Evolutionary conservation across 2,888 invertebrate genomes (phyloP).

Genomic region (Cremastobaeus sp.): DNA sequence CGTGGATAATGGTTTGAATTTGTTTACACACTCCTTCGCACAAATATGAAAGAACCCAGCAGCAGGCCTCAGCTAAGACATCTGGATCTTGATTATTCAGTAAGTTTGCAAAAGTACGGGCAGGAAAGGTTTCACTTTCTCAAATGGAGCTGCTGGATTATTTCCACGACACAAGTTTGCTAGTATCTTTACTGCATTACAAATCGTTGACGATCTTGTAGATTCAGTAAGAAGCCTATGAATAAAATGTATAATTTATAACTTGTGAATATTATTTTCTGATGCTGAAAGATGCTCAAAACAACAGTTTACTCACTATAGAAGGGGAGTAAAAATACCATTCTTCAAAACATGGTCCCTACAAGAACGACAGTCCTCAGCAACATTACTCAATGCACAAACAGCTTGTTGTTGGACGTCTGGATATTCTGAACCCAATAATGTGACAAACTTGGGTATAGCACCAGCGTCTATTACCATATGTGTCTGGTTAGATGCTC

Average conservation of each 20-base stretch:
- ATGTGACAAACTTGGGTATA: conserved; percentile 91
- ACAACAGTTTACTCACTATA: conserved; percentile 91
- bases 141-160: conserved; percentile 95
- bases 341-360: conserved; percentile 93
- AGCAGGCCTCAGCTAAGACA: no score
- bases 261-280: neutral
- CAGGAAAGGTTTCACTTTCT: no score
- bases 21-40: no score
- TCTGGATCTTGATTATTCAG: no score
- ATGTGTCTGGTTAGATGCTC: conserved; percentile 95
- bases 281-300: no score
- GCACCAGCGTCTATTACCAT: conserved; percentile 97
- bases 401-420: conserved; percentile 98
- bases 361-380: conserved; percentile 95
- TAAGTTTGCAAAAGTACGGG: no score
- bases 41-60: no score
- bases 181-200: conserved; percentile 98
- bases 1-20: no score
- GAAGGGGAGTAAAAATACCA: conserved; percentile 90
- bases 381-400: conserved; percentile 98
- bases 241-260: no score
- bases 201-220: conserved; percentile 90
- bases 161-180: conserved; percentile 99
- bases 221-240: conserved; percentile 89
- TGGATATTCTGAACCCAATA: conserved; percentile 88